Conservation (phyloP, 2,797 vertebrate genomes). For the Mus spretus region DNA sequence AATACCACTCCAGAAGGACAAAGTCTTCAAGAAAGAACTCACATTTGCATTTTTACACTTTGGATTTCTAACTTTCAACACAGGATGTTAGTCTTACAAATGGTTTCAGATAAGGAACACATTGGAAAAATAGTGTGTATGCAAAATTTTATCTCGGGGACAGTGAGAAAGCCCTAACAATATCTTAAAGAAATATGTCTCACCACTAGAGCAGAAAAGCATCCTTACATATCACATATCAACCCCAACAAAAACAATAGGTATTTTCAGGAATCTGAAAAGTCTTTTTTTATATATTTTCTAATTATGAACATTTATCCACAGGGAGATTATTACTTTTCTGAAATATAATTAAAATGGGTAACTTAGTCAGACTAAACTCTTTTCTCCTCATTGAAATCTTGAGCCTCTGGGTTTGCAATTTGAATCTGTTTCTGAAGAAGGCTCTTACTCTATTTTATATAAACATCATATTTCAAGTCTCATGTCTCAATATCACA, state of each 20-base stretch:
- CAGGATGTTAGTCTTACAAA: neutral
- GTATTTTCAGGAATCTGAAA: no score
- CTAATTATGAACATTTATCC: conserved; percentile 9
- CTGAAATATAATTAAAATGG: conserved; percentile 25
- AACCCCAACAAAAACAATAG: neutral
- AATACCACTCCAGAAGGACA: conserved; percentile 18
- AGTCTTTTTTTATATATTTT: neutral
- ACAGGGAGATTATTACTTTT: conserved; percentile 16
- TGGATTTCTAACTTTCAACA: neutral
- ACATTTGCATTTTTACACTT: conserved; percentile 39
- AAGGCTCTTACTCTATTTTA: conserved; percentile 41
- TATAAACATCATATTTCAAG: conserved; percentile 48
- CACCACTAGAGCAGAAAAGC: neutral
- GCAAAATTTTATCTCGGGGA: neutral
- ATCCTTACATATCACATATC: neutral
- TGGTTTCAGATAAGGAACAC: neutral
- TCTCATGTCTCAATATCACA: conserved; percentile 28
- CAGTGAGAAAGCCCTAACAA: neutral
- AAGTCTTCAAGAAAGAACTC: conserved; percentile 26
- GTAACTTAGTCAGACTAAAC: conserved; percentile 21
- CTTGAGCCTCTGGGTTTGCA: conserved; percentile 15
- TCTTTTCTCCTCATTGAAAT: conserved; percentile 25
- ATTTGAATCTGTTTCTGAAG: conserved; percentile 29
- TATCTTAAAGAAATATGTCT: neutral
- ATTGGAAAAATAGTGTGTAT: neutral